phyloP scores from a whole-genome alignment of 92 coral and sea anemone species.

The Pocillopora meandrina region DNA sequence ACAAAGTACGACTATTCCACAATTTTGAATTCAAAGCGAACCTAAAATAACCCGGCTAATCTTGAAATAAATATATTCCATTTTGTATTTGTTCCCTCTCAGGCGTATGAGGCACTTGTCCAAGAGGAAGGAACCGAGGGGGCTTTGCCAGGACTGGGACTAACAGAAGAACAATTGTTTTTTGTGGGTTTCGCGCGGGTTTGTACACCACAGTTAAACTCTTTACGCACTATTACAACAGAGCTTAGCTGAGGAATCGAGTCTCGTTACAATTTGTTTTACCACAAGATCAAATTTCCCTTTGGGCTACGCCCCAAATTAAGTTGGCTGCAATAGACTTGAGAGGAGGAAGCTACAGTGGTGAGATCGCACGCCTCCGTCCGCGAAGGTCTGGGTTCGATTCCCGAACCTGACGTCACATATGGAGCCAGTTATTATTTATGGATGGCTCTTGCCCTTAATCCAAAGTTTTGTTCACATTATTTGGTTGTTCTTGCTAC shows the following conservation, averaged over 20 bases:
- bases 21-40: neutral
- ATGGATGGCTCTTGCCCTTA: no score
- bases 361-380: no score
- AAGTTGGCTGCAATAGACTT: no score
- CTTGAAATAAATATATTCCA: neutral
- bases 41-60: neutral
- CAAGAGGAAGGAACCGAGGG: slow-evolving; percentile 48
- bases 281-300: no score
- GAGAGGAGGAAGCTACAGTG: no score
- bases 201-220: neutral
- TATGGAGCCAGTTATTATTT: no score
- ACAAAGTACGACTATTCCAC: slow-evolving; percentile 16
- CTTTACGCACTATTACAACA: neutral
- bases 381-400: no score
- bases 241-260: neutral
- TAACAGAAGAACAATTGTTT: slow-evolving; percentile 66
- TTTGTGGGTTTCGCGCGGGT: slow-evolving; percentile 73
- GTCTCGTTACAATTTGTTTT: no score
- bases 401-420: no score
- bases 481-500: no score
- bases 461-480: no score
- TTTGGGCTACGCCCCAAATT: no score
- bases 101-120: slow-evolving; percentile 68
- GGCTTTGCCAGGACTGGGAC: slow-evolving; percentile 66
- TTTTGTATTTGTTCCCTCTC: neutral